Evolutionary conservation across 2,888 invertebrate genomes (phyloP), one percentile per base, ranked within the genome.

Genomic region (Nymphalis polychloros): DNA sequence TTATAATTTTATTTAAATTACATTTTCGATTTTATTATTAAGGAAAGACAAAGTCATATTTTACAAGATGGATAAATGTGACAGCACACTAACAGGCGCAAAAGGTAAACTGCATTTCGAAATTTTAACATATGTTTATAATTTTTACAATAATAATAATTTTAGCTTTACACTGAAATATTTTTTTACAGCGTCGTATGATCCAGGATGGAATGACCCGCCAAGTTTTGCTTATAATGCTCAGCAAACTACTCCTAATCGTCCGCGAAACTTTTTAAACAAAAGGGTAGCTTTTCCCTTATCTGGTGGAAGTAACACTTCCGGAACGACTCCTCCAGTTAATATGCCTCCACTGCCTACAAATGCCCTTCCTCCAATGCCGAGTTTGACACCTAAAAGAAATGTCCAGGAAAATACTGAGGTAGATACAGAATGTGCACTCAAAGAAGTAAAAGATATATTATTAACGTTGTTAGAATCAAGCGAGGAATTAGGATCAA

Each of bases 201-300:
- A 93, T 76, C 93, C 93, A 49, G 94, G 94, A 8, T 94, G 94
- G 94, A 94, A 94, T 75, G 94, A 94, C 76, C 94, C 94, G 7
- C 94, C 94, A 1, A 88, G 88, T 69, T 85, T 93, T 66, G 84
- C 93, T 0, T 94, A 92, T 74, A 92, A 87, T 62, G 77, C 86
- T 3, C 90, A 89, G 69, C 82, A 86, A 66, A 77, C 80, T 8
- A 85, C 88, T 27, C 85, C 89, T 6, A 91, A 86, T 71, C 86
- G 87, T 70, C 92, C 92, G 41, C 85, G 91, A 59, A 89, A 88
- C 71, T 84, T 91, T 73, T 80, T 94, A 41, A 94, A 93, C 71
- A 94, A 94, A 82, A 81, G 94, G 72, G 93, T 94, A 2, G 92
- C 93, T 13, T 93, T 92, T 80, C 92, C 93, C 10, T 72, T 92